Base-by-base conservation (phyloP, 2,888 invertebrate genomes). In the Oligia latruncula region DNA sequence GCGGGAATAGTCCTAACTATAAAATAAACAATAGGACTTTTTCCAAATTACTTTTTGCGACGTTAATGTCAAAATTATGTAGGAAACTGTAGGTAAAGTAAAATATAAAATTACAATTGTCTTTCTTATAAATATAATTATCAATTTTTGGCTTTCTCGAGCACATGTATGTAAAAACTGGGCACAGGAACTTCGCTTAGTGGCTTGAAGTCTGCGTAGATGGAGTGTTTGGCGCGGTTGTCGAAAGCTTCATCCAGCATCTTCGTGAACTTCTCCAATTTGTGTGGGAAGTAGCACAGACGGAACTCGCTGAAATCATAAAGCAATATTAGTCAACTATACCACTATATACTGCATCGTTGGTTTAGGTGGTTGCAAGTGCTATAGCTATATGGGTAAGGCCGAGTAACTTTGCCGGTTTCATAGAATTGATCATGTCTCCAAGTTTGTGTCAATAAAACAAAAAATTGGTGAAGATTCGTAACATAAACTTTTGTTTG, bases 221-320 rank as follows among this genome's bases (percentile, higher is more conserved):
- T 97, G 83, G 97, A 97, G 93, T 98, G 98, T 74, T 97, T 97
- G 2, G 97, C 97, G 49, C 97, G 95, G 49, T 95, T 92, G 67
- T 97, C 97, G 92, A 99, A 99, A 4, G 98, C 97, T 72, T 98
- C 98, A 85, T 97, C 96, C 81, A 99, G 93, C 96, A 99, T 98
- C 52, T 95, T 91, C 0, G 97, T 98, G 95, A 99, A 99, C 46
- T 97, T 96, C 68, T 97, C 96, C 89, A 99, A 94, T 84, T 97
- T 97, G 94, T 99, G 99, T 0, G 99, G 99, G 95, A 98, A 99
- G 95, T 99, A 99, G 55, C 98, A 99, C 55, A 99, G 95, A 2
- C 99, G 98, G 95, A 99, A 99, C 90, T 98, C 98, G 91, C 98
- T 98, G 95, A 67, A 95, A 95, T 83, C 35, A 77, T 0, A 81